Evolutionary conservation across 2,113 vertebrate species (phyloP).

Genomic region (Vanacampus margaritifer): DNA sequence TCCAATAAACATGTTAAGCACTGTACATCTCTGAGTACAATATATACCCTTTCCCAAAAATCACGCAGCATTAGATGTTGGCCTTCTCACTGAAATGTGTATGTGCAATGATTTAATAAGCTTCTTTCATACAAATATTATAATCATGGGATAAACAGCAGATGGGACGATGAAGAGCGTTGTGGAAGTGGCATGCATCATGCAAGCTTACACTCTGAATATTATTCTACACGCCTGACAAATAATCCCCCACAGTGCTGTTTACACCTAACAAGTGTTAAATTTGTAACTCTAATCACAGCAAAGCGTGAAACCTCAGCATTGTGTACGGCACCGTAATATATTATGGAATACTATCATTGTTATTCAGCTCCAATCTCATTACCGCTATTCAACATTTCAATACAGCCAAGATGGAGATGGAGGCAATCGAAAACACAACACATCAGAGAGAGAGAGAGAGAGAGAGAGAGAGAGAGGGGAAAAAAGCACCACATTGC

Average conservation of each 20-base stretch:
- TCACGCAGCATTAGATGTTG: background rate
- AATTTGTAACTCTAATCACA: slow-evolving; percentile 65
- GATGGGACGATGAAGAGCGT: slow-evolving; percentile 5
- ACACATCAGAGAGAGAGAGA: background rate
- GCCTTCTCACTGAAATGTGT: slow-evolving; percentile 14
- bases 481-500: slow-evolving; percentile 17
- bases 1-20: no score
- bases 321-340: slow-evolving; percentile 59
- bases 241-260: slow-evolving; percentile 46
- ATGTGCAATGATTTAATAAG: slow-evolving; percentile 15
- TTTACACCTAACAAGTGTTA: slow-evolving; percentile 69
- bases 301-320: slow-evolving; percentile 52
- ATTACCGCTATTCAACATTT: slow-evolving; percentile 63
- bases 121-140: slow-evolving; percentile 11
- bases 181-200: slow-evolving; percentile 27
- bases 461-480: background rate
- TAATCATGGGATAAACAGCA: slow-evolving; percentile 22
- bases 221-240: slow-evolving; percentile 41
- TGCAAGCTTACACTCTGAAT: slow-evolving; percentile 32
- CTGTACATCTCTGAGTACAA: background rate
- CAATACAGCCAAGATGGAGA: slow-evolving; percentile 44
- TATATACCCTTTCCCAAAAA: no score
- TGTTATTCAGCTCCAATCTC: slow-evolving; percentile 63
- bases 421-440: slow-evolving; percentile 33
- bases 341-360: slow-evolving; percentile 55